These are phyloP conservation scores for Heliconius hermathena DNA, from an alignment of 1,140 invertebrate genomes.

Conservation along the genomic window DNA sequence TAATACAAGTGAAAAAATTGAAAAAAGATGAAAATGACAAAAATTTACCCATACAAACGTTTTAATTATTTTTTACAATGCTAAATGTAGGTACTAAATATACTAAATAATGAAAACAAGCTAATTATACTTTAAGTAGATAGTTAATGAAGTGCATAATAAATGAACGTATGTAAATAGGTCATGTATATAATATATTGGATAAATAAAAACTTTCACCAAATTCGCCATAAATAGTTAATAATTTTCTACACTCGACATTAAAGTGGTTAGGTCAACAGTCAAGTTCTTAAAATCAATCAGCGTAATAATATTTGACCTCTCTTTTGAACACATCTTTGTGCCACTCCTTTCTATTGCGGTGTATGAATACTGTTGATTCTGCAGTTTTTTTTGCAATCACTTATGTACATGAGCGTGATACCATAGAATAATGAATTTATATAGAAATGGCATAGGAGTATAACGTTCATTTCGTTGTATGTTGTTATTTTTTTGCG, in stretches of 20 bases:
- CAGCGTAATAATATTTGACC: not conserved
- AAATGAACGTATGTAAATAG: too few relatives aligned
- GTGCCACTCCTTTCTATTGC: not conserved
- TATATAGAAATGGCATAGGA: not conserved
- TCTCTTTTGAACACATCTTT: not conserved
- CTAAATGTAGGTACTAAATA: too few relatives aligned
- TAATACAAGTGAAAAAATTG: too few relatives aligned
- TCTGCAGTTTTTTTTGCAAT: slow-evolving; percentile 11
- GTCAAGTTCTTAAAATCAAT: not conserved
- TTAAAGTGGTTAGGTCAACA: slow-evolving; percentile 4
- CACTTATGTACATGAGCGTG: not conserved
- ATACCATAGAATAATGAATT: not conserved
- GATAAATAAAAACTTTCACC: too few relatives aligned
- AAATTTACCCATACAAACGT: too few relatives aligned
- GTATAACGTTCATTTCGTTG: not conserved
- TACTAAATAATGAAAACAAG: too few relatives aligned
- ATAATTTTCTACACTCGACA: not conserved
- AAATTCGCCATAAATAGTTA: not conserved
- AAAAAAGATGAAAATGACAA: too few relatives aligned
- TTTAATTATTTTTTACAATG: too few relatives aligned
- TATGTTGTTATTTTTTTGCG: too few relatives aligned
- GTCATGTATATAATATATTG: too few relatives aligned
- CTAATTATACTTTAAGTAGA: too few relatives aligned
- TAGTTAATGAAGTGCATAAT: too few relatives aligned
- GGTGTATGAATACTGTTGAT: not conserved